A percentile compares a stretch with the other conserved stretches of the same genome.
Conservation (phyloP, 64 coral and sea anemone genomes). For the Porites lutea region DNA sequence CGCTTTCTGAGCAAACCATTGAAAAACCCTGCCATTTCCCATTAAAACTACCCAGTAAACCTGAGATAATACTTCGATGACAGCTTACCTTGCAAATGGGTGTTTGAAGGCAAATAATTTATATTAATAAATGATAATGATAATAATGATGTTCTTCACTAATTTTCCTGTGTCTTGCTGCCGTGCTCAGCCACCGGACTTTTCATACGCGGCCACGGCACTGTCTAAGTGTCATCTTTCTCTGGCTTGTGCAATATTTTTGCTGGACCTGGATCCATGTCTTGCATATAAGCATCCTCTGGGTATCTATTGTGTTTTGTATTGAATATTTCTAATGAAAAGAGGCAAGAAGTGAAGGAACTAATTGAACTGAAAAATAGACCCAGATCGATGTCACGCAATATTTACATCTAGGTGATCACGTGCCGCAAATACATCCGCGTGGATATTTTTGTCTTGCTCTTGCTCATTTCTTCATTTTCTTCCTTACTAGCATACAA, state of each 20-base stretch:
- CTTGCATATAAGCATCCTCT: too few relatives aligned
- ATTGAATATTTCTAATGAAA: slow-evolving; percentile 35
- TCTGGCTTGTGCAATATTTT: too few relatives aligned
- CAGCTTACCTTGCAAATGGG: slow-evolving; percentile 34
- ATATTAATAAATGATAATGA: too few relatives aligned
- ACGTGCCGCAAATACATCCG: slow-evolving; percentile 43
- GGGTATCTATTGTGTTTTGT: background rate
- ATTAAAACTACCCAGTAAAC: slow-evolving; percentile 30
- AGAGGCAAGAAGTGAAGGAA: slow-evolving; percentile 31
- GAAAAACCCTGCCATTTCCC: slow-evolving; percentile 25
- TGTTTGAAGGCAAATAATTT: too few relatives aligned
- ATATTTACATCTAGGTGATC: slow-evolving; percentile 31
- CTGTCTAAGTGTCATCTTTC: too few relatives aligned
- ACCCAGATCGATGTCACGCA: slow-evolving; percentile 35
- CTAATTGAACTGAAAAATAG: slow-evolving; percentile 21
- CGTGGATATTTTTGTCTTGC: background rate
- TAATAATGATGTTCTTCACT: too few relatives aligned
- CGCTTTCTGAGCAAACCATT: slow-evolving; percentile 35
- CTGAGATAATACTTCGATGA: slow-evolving; percentile 33
- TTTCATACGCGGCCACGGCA: too few relatives aligned
- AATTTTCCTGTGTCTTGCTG: too few relatives aligned
- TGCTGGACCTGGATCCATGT: too few relatives aligned
- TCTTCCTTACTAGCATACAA: too few relatives aligned
- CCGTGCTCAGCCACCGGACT: too few relatives aligned
- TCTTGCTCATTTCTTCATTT: too few relatives aligned